Conservation (phyloP, 2,797 vertebrate species). For the Centropyge bicolor region DNA sequence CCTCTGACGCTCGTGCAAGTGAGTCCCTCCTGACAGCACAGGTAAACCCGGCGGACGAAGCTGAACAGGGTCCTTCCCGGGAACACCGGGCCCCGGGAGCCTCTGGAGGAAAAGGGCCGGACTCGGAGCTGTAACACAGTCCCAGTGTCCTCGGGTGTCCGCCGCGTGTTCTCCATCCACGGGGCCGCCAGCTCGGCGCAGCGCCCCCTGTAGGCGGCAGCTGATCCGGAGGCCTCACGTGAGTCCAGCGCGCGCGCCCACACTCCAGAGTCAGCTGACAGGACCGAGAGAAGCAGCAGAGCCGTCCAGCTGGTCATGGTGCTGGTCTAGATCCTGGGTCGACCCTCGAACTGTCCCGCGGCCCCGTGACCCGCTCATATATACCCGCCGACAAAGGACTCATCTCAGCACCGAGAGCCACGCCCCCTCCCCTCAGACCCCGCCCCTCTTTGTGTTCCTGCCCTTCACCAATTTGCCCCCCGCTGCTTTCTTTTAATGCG, state of each 20-base stretch:
- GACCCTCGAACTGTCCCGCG: not conserved
- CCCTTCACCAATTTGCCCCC: constrained; percentile 79
- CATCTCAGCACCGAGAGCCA: constrained; percentile 75
- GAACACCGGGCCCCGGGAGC: constrained; percentile 73
- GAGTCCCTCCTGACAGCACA: constrained; percentile 84
- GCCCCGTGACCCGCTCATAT: constrained; percentile 37
- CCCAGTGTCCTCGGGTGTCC: constrained; percentile 34
- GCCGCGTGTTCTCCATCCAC: constrained; percentile 75
- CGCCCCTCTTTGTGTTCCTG: constrained; percentile 82
- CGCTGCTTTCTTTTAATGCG: constrained; percentile 77
- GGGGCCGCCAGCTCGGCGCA: constrained; percentile 78
- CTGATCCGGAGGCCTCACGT: constrained; percentile 1
- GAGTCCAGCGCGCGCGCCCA: constrained; percentile 52
- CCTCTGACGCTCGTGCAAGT: constrained; percentile 84
- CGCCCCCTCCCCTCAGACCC: constrained; percentile 64
- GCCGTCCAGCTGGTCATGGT: constrained; percentile 44
- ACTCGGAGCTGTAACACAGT: constrained; percentile 73
- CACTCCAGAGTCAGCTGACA: constrained; percentile 56
- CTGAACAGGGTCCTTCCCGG: constrained; percentile 83
- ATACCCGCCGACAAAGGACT: constrained; percentile 76
- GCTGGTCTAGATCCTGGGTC: too few species aligned
- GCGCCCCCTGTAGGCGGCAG: constrained; percentile 64
- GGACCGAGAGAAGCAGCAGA: constrained; percentile 57
- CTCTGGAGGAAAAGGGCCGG: constrained; percentile 52
- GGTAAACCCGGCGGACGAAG: constrained; percentile 84